Evolutionary conservation across 2,113 vertebrate species (phyloP).

Genomic region (Burhinus bistriatus): DNA sequence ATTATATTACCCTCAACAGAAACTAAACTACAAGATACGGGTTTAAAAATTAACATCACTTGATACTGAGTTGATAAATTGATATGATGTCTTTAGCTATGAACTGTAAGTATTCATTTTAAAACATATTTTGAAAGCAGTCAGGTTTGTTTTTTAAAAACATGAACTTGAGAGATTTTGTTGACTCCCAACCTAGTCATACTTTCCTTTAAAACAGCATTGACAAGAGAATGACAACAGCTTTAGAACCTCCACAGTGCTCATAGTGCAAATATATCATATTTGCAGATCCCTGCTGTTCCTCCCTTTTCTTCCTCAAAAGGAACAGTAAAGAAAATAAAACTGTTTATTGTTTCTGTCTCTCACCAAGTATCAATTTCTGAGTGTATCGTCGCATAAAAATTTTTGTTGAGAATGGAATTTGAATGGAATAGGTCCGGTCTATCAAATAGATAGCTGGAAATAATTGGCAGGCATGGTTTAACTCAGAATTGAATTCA

Average conservation of each 20-base stretch:
- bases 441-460: not conserved
- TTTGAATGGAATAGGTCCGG: conserved; percentile 9
- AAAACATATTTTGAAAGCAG: not conserved
- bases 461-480: conserved; percentile 33
- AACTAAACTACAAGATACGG: not conserved
- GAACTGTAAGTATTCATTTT: not conserved
- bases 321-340: not conserved
- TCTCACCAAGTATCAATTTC: not conserved
- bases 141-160: not conserved
- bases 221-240: not conserved
- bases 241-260: not conserved
- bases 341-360: not conserved
- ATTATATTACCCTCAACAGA: not conserved
- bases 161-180: not conserved
- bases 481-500: conserved; percentile 42
- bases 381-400: not conserved
- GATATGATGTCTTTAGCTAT: not conserved
- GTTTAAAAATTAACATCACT: not conserved
- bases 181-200: not conserved
- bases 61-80: not conserved
- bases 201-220: not conserved
- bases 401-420: not conserved
- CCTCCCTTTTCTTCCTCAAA: not conserved
- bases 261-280: not conserved
- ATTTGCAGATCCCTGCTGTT: not conserved